phyloP scores from a whole-genome alignment of 2,113 vertebrate species.

The Tychaedon coryphoeus region DNA sequence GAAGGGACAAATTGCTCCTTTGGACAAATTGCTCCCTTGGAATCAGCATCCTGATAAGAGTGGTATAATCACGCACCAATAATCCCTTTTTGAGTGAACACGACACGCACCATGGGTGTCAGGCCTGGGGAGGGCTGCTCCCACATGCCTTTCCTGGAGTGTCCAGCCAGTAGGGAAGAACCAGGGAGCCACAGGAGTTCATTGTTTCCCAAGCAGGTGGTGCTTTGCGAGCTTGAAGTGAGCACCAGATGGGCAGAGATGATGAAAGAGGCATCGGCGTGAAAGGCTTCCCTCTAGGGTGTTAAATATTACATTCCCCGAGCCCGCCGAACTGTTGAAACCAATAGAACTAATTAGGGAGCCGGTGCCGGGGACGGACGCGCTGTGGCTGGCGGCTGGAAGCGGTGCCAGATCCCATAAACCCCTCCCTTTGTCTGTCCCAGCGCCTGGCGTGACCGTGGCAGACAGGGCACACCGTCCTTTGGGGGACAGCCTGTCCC shows the following conservation, averaged over 20 bases:
- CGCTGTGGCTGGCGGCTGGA: background rate
- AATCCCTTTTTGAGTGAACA: background rate
- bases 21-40: background rate
- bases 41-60: background rate
- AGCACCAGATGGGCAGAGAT: constrained; percentile 70
- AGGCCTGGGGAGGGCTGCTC: background rate
- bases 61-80: fast-evolving
- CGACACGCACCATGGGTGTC: fast-evolving
- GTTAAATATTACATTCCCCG: constrained; percentile 69
- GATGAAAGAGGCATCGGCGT: constrained; percentile 67
- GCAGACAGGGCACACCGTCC: fast-evolving
- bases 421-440: background rate
- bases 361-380: background rate
- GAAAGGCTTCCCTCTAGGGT: constrained; percentile 63
- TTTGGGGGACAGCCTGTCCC: background rate
- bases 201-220: constrained; percentile 64
- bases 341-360: constrained; percentile 65
- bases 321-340: constrained; percentile 50
- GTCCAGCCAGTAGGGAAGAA: background rate
- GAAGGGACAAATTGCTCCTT: background rate
- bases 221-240: constrained; percentile 51
- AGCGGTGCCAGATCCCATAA: constrained; percentile 1
- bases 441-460: fast-evolving
- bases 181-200: background rate
- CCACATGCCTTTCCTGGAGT: background rate